These are phyloP conservation scores for Lithophane semibrunnea DNA, from an alignment of 2,888 invertebrate species.

Conservation along the genomic window DNA sequence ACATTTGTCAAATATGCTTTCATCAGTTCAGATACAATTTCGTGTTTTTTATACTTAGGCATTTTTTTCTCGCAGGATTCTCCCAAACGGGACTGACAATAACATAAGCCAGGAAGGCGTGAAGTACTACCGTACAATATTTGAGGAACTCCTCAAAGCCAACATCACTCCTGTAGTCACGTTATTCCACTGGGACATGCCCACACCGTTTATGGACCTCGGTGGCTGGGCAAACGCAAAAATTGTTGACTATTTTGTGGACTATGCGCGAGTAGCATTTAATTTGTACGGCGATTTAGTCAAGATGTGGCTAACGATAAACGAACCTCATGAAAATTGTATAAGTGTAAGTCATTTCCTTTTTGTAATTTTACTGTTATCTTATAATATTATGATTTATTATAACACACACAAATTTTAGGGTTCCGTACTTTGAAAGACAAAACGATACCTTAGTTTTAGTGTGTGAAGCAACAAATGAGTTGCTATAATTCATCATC, in stretches of 20 bases:
- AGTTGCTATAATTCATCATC: not conserved
- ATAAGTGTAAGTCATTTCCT: conserved; percentile 75
- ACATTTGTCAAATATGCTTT: too few relatives aligned
- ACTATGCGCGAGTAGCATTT: conserved; percentile 90
- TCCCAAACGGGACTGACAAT: conserved; percentile 93
- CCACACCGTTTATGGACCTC: conserved; percentile 87
- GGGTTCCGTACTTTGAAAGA: not conserved
- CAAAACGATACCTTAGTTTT: not conserved
- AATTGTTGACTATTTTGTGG: conserved; percentile 88
- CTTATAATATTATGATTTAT: not conserved
- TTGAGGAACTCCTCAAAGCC: conserved; percentile 92
- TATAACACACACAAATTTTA: not conserved
- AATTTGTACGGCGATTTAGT: conserved; percentile 91
- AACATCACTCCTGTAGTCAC: conserved; percentile 93
- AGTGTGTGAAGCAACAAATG: too few relatives aligned
- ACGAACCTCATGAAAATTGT: conserved; percentile 92
- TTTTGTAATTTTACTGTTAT: not conserved
- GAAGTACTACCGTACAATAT: conserved; percentile 93
- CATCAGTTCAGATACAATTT: not conserved
- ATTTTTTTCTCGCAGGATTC: conserved; percentile 85
- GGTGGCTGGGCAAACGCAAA: conserved; percentile 89
- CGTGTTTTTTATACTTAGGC: not conserved
- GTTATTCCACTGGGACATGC: conserved; percentile 92
- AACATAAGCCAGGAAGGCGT: conserved; percentile 93
- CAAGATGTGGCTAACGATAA: conserved; percentile 94